Conservation (phyloP, 2,113 vertebrate genomes). For the Nannospalax galili region DNA sequence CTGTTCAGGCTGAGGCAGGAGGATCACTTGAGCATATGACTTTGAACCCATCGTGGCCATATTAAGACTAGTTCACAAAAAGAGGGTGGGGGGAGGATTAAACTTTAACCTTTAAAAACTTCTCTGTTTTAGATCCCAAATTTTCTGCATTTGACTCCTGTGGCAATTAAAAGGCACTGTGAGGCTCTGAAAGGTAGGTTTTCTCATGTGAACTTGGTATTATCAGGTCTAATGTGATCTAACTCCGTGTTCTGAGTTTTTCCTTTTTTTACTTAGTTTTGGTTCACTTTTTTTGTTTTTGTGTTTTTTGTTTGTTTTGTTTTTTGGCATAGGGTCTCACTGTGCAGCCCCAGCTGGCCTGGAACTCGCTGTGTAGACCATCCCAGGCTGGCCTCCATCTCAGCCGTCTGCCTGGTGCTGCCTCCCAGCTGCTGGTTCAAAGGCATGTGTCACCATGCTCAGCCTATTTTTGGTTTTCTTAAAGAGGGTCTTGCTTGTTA, state of each 20-base stretch:
- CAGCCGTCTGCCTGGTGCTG: not conserved
- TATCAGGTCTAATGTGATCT: not conserved
- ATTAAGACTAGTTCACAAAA: not conserved
- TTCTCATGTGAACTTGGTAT: not conserved
- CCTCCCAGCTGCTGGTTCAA: too few relatives aligned
- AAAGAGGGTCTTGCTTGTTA: too few relatives aligned
- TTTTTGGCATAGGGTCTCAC: not conserved
- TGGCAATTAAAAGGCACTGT: constrained; percentile 96
- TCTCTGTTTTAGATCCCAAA: constrained; percentile 94
- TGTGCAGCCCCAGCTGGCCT: not conserved
- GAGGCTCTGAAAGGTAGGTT: constrained; percentile 93
- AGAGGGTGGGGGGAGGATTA: not conserved
- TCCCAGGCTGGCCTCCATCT: not conserved
- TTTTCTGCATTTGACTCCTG: constrained; percentile 97
- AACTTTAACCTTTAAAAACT: constrained; percentile 18
- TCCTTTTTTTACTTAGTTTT: not conserved
- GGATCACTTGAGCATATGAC: not conserved
- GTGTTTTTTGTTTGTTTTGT: too few relatives aligned
- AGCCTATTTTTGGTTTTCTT: too few relatives aligned
- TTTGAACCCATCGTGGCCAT: not conserved
- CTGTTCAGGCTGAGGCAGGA: not conserved
- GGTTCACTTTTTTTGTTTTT: too few relatives aligned
- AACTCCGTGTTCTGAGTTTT: not conserved
- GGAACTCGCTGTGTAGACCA: too few relatives aligned
- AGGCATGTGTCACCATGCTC: too few relatives aligned